phyloP scores from a whole-genome alignment of 2,797 vertebrate species.

The Chanos chanos region DNA sequence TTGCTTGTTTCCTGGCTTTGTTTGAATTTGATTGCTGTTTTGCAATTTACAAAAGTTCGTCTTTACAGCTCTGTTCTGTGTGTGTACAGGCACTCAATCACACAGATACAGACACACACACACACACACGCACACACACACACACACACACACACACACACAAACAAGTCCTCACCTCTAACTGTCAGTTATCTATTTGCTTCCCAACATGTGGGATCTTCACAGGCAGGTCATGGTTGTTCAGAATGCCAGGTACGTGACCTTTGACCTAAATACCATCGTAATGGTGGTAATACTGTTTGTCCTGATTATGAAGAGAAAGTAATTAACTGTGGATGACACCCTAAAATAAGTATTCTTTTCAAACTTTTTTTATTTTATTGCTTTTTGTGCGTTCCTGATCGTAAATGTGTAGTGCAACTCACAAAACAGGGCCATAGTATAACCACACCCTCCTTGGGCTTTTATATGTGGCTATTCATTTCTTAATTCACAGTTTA shows the following conservation, averaged over 20 bases:
- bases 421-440: no score
- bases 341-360: no score
- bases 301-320: constrained; percentile 5
- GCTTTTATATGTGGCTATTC: no score
- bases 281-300: constrained; percentile 11
- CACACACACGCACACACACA: constrained; percentile 30
- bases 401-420: no score
- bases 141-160: constrained; percentile 39
- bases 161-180: constrained; percentile 59
- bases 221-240: constrained; percentile 99
- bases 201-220: constrained; percentile 81
- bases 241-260: constrained; percentile 99
- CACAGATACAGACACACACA: constrained; percentile 41
- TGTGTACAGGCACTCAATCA: constrained; percentile 20
- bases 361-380: no score
- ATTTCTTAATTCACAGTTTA: no score
- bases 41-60: no score
- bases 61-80: constrained; percentile 1
- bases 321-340: no score
- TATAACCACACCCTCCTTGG: no score
- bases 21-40: no score
- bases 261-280: constrained; percentile 45
- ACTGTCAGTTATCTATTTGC: constrained; percentile 76
- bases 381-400: no score
- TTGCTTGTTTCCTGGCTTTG: no score